These are phyloP conservation scores for Muscicapa striata DNA, from an alignment of 2,797 vertebrate species.

Conservation along the genomic window DNA sequence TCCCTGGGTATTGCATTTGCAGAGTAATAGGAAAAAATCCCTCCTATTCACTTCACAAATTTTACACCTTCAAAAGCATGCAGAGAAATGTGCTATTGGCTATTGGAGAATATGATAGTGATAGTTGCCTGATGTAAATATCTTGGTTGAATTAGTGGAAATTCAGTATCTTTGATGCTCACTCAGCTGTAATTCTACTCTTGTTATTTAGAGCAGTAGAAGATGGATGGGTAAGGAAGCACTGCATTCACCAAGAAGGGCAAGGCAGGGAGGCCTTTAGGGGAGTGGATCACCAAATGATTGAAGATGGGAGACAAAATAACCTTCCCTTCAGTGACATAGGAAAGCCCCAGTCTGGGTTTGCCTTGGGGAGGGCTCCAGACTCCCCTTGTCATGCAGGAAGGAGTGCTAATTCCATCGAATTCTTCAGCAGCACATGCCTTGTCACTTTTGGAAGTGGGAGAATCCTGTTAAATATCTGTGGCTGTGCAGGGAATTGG, in stretches of 20 bases:
- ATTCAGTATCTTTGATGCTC: background rate
- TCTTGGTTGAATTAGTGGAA: background rate
- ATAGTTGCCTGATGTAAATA: background rate
- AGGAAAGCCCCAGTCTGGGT: background rate
- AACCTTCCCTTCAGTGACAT: background rate
- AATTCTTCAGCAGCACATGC: background rate
- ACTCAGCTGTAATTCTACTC: background rate
- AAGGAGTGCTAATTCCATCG: background rate
- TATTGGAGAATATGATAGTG: background rate
- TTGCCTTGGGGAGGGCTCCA: background rate
- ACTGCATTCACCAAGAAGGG: background rate
- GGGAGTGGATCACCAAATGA: background rate
- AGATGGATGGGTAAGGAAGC: background rate
- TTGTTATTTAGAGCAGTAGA: background rate
- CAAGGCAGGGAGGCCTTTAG: background rate
- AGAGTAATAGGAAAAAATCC: background rate
- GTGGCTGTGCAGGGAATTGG: background rate
- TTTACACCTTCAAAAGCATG: background rate
- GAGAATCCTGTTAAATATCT: background rate
- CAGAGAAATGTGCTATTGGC: background rate
- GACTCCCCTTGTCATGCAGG: fast-evolving
- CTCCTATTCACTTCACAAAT: background rate
- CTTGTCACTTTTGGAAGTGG: background rate
- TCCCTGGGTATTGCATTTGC: background rate
- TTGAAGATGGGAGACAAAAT: background rate